These are phyloP conservation scores for Lutjanus argentimaculatus DNA, from an alignment of 2,797 vertebrate genomes.

Conservation along the genomic window DNA sequence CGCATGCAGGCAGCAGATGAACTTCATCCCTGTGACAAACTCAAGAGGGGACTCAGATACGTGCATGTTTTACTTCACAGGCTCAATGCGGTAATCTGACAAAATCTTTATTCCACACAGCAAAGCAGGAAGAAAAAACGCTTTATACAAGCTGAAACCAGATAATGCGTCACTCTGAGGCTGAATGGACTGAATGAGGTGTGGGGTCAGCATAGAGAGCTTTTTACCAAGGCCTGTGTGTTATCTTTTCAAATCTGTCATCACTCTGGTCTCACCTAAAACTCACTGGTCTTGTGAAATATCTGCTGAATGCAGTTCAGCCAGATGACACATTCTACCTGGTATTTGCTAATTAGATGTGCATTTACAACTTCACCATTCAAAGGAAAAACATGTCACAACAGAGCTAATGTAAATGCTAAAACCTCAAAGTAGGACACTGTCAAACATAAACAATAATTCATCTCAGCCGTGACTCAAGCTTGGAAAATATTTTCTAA, in stretches of 20 bases:
- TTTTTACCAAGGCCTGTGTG: not conserved
- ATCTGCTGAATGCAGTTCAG: conserved; percentile 10
- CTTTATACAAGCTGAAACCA: not conserved
- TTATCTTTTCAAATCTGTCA: not conserved
- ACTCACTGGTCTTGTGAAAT: not conserved
- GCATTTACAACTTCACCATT: not conserved
- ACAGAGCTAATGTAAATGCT: not conserved
- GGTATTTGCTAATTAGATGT: not conserved
- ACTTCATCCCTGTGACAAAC: not conserved
- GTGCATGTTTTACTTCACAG: not conserved
- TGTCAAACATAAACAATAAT: not conserved
- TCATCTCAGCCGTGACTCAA: not conserved
- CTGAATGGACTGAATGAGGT: conserved; percentile 6
- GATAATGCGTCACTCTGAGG: not conserved
- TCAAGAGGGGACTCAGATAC: not conserved
- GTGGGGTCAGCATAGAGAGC: not conserved
- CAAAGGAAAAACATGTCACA: not conserved
- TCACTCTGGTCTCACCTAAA: not conserved
- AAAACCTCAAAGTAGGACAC: not conserved
- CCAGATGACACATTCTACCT: not conserved
- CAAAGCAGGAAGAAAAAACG: not conserved
- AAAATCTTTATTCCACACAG: not conserved
- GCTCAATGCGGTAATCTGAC: not conserved
- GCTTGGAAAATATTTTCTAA: not conserved
- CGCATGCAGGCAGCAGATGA: not conserved